These are phyloP conservation scores for Trichopoda pennipes DNA, from an alignment of 2,888 invertebrate genomes.

Conservation along the genomic window DNA sequence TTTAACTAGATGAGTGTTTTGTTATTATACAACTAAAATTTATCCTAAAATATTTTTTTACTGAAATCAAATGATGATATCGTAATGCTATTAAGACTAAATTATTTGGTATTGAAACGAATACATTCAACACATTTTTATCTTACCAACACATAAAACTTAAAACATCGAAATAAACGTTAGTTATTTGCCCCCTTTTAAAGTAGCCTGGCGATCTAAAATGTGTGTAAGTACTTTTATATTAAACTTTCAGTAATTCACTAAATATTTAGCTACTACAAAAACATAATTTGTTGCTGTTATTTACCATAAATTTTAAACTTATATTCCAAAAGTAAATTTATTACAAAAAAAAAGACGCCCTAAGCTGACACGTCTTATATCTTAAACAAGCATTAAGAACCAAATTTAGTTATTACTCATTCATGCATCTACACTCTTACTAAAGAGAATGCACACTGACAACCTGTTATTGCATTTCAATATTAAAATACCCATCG, in stretches of 20 bases:
- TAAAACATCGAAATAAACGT: neutral
- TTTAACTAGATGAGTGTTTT: neutral
- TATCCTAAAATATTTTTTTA: neutral
- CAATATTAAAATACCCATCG: too few relatives aligned
- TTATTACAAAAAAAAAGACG: conserved; percentile 46
- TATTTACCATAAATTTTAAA: conserved; percentile 14
- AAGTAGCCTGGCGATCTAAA: conserved; percentile 49
- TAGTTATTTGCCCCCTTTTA: neutral
- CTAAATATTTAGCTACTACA: neutral
- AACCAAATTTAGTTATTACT: conserved; percentile 52
- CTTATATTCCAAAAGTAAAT: conserved; percentile 15
- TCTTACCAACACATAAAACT: conserved; percentile 7
- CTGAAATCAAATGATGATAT: conserved; percentile 50
- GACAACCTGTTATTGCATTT: conserved; percentile 1
- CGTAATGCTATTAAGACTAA: conserved; percentile 62
- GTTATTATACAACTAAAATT: neutral
- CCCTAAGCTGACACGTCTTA: conserved; percentile 67
- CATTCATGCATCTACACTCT: neutral
- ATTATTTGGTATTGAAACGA: conserved; percentile 22
- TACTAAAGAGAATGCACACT: neutral
- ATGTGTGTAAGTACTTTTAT: conserved; percentile 64
- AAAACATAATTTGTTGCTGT: neutral
- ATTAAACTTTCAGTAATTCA: conserved; percentile 44
- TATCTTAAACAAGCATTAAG: conserved; percentile 56
- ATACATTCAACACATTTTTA: conserved; percentile 45